Evolutionary conservation across 2,797 vertebrate genomes (phyloP).

Genomic region (Natrix natrix): DNA sequence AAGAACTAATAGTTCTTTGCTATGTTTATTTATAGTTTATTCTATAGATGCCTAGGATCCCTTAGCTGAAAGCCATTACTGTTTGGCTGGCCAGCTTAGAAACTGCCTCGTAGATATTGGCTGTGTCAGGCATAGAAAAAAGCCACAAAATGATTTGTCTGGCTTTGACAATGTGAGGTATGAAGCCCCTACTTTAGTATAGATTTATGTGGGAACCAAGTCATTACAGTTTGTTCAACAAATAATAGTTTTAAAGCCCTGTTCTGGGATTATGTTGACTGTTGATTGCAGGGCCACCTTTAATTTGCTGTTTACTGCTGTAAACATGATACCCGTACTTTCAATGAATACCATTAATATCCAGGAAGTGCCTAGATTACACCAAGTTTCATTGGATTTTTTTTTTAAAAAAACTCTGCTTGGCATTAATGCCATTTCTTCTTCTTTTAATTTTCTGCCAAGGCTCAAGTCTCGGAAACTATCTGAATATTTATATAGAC

Average conservation of each 20-base stretch:
- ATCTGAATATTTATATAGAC: not conserved
- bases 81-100: not conserved
- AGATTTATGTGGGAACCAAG: not conserved
- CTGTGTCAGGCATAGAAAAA: not conserved
- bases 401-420: not conserved
- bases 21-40: not conserved
- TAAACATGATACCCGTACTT: not conserved
- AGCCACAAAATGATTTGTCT: not conserved
- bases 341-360: not conserved
- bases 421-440: not conserved
- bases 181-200: not conserved
- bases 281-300: not conserved
- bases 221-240: not conserved
- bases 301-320: not conserved
- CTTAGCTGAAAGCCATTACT: not conserved
- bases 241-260: not conserved
- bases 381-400: not conserved
- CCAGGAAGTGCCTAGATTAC: not conserved
- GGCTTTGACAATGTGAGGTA: not conserved
- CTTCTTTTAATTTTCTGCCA: not conserved
- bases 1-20: slow-evolving; percentile 10
- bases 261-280: not conserved
- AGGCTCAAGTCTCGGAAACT: not conserved
- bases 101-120: not conserved
- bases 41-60: not conserved